Conservation (phyloP, 2,888 invertebrate species). For the Himalopsyche anomala region DNA sequence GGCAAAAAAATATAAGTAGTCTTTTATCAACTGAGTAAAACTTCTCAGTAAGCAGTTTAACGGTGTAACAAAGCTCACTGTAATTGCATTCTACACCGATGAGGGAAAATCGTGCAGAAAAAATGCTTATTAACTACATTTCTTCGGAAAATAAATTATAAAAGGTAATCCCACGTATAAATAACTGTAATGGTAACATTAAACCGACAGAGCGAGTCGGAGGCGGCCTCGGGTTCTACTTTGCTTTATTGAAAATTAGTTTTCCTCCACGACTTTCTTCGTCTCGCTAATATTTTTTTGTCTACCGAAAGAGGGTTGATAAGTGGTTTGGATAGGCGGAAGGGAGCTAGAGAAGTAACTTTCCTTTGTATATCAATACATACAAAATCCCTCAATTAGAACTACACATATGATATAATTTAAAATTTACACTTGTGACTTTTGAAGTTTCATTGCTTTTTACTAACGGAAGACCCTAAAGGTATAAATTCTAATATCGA, state of each 20-base stretch:
- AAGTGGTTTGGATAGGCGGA: neutral
- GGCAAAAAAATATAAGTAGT: neutral
- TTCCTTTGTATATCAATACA: neutral
- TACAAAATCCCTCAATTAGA: neutral
- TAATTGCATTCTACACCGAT: slow-evolving; percentile 48
- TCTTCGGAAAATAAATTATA: slow-evolving; percentile 56
- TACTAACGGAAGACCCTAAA: too few relatives aligned
- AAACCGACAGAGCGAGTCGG: slow-evolving; percentile 52
- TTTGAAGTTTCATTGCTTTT: too few relatives aligned
- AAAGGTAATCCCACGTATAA: slow-evolving; percentile 58
- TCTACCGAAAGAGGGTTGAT: slow-evolving; percentile 46
- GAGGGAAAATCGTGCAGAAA: slow-evolving; percentile 31
- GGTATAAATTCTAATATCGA: too few relatives aligned
- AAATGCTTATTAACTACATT: slow-evolving; percentile 55
- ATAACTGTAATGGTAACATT: slow-evolving; percentile 61
- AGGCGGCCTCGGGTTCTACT: slow-evolving; percentile 44
- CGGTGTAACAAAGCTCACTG: slow-evolving; percentile 42
- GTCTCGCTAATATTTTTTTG: slow-evolving; percentile 56
- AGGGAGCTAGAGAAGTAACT: neutral
- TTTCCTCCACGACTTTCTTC: slow-evolving; percentile 55
- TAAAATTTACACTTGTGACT: too few relatives aligned
- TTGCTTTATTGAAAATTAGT: slow-evolving; percentile 64
- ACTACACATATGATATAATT: too few relatives aligned
- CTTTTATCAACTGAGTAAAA: slow-evolving; percentile 32
- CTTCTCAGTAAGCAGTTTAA: slow-evolving; percentile 35